Percentiles rank a stretch among this genome's conserved stretches.
Evolutionary conservation across 2,888 invertebrate species (phyloP).

Genomic region (Melieria crassipennis): DNA sequence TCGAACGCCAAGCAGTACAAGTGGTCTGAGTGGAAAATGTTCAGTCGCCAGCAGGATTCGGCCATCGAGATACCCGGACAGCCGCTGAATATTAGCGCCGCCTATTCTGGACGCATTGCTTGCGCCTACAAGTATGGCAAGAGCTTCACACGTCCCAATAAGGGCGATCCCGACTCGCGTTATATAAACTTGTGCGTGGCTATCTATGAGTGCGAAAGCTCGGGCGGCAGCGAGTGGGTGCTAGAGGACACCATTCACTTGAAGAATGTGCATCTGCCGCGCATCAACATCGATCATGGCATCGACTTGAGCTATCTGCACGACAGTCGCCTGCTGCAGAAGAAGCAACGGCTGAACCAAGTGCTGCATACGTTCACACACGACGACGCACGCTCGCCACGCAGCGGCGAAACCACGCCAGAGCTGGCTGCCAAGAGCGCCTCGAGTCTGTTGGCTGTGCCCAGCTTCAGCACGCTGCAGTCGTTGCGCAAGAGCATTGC

Average conservation of each 20-base stretch:
- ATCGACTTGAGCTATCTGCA: conserved; percentile 85
- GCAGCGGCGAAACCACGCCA: conserved; percentile 67
- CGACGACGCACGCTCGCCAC: conserved; percentile 74
- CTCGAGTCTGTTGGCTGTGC: conserved; percentile 77
- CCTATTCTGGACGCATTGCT: conserved; percentile 96
- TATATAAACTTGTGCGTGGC: conserved; percentile 93
- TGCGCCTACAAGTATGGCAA: conserved; percentile 96
- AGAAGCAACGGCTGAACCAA: conserved; percentile 84
- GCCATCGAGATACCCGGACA: conserved; percentile 81
- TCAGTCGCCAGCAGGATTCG: conserved; percentile 75
- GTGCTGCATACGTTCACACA: conserved; percentile 83
- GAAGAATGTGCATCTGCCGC: conserved; percentile 88
- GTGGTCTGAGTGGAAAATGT: conserved; percentile 93
- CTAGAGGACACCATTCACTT: conserved; percentile 95
- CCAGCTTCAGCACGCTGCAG: conserved; percentile 89
- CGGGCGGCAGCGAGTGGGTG: conserved; percentile 94
- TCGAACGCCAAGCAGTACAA: conserved; percentile 67
- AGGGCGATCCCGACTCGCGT: conserved; percentile 79
- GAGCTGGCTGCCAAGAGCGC: conserved; percentile 58
- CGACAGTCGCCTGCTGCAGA: conserved; percentile 81
- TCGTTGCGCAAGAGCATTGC: conserved; percentile 87
- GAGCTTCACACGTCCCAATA: conserved; percentile 84
- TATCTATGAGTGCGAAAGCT: conserved; percentile 99
- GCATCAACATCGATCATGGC: conserved; percentile 83
- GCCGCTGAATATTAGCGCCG: conserved; percentile 93